A percentile compares a stretch with the other conserved stretches of the same genome.
These are phyloP conservation scores for Prinia subflava DNA, from an alignment of 2,113 vertebrate genomes.

Conservation along the genomic window DNA sequence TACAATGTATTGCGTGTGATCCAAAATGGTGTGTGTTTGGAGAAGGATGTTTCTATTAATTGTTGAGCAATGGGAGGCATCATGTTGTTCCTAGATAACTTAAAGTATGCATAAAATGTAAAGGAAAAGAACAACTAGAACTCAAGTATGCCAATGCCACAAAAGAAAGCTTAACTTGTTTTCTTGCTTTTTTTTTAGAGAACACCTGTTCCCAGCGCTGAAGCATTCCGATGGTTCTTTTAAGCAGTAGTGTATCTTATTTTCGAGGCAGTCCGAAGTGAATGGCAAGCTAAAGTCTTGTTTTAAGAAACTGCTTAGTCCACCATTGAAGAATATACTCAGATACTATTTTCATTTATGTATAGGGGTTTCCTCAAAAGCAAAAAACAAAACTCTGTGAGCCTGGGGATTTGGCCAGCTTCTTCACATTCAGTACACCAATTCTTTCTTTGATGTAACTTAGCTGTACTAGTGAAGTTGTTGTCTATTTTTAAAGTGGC, in stretches of 20 bases:
- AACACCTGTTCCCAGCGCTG: constrained; percentile 94
- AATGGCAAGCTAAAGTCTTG: constrained; percentile 86
- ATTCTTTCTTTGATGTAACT: constrained; percentile 82
- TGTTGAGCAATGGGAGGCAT: constrained; percentile 8
- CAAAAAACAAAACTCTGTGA: constrained; percentile 74
- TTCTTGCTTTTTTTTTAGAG: constrained; percentile 89
- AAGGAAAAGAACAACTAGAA: constrained; percentile 57
- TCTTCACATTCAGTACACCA: constrained; percentile 69
- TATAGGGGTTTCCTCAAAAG: constrained; percentile 83
- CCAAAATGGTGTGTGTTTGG: not conserved
- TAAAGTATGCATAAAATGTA: constrained; percentile 63
- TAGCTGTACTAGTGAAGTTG: constrained; percentile 82
- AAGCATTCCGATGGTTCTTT: constrained; percentile 99
- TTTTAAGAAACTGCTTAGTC: constrained; percentile 86
- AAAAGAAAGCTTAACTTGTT: constrained; percentile 81
- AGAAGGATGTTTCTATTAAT: constrained; percentile 11
- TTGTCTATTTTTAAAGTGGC: constrained; percentile 86
- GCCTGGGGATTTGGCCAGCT: constrained; percentile 85
- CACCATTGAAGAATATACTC: constrained; percentile 81
- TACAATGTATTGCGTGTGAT: not conserved
- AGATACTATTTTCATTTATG: constrained; percentile 83
- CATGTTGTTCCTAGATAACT: constrained; percentile 28
- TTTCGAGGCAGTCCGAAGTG: constrained; percentile 81
- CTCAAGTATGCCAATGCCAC: constrained; percentile 59
- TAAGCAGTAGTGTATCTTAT: constrained; percentile 82